These are phyloP conservation scores for Acipenser transmontanus DNA, from an alignment of 2,797 vertebrate genomes.

Conservation along the genomic window DNA sequence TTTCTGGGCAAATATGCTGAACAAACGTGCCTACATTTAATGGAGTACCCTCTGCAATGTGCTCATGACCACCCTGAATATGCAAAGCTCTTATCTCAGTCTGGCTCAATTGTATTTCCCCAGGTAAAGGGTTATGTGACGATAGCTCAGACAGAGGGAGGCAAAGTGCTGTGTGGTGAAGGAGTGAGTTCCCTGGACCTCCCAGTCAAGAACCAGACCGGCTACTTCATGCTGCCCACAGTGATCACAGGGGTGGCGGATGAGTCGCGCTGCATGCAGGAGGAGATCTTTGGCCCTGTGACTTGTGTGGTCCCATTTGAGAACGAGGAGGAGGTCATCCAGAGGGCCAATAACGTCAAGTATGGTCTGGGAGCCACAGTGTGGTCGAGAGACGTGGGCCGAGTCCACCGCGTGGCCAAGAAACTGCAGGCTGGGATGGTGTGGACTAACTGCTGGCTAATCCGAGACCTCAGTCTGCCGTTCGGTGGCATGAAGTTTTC, in stretches of 20 bases:
- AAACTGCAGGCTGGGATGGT: conserved; percentile 78
- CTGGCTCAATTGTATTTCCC: not conserved
- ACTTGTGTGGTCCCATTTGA: conserved; percentile 83
- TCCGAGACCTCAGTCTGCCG: conserved; percentile 89
- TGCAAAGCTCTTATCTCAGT: no score
- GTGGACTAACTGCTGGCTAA: conserved; percentile 95
- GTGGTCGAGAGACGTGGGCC: conserved; percentile 79
- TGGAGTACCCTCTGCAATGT: no score
- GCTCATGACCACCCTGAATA: no score
- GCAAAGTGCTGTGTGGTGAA: conserved; percentile 79
- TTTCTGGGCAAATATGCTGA: no score
- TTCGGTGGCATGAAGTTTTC: conserved; percentile 95
- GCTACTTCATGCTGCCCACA: conserved; percentile 88
- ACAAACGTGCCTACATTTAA: no score
- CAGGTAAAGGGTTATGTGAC: conserved; percentile 81
- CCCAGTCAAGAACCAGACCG: conserved; percentile 58
- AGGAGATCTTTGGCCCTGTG: conserved; percentile 96
- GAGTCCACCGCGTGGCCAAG: conserved; percentile 74
- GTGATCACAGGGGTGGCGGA: conserved; percentile 75
- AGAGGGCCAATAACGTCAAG: conserved; percentile 74
- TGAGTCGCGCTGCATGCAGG: conserved; percentile 82
- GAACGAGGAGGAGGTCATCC: conserved; percentile 80
- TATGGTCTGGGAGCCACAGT: conserved; percentile 82
- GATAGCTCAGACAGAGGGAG: conserved; percentile 77
- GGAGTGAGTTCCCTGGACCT: conserved; percentile 72